Evolutionary conservation across 2,888 invertebrate species (phyloP).

Genomic region (Apodemia duryi): DNA sequence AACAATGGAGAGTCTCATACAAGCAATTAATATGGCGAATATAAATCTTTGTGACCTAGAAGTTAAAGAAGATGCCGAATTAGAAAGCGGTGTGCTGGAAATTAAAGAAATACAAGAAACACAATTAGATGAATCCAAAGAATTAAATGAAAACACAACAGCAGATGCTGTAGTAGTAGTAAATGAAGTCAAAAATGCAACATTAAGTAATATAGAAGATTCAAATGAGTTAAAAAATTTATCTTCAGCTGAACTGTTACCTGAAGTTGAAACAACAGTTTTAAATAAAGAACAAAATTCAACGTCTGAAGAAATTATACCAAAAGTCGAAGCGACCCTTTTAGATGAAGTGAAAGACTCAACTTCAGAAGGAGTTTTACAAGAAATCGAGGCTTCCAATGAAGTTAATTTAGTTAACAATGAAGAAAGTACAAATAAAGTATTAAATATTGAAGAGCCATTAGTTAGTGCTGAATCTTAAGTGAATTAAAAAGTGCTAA

Average conservation of each 20-base stretch:
- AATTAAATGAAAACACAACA: neutral
- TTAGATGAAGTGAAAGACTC: constrained; percentile 7
- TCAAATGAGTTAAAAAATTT: constrained; percentile 7
- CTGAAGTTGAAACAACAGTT: constrained; percentile 27
- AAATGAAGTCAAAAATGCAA: neutral
- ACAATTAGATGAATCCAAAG: constrained; percentile 5
- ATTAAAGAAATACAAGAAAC: constrained; percentile 27
- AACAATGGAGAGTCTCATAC: constrained; percentile 54
- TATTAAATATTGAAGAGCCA: constrained; percentile 16
- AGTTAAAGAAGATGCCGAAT: constrained; percentile 41
- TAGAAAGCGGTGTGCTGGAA: constrained; percentile 29
- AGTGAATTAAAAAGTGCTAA: constrained; percentile 4
- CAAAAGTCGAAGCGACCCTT: constrained; percentile 27
- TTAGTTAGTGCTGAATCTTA: constrained; percentile 17
- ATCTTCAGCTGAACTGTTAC: neutral
- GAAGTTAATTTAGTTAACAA: constrained; percentile 27
- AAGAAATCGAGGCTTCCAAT: constrained; percentile 31
- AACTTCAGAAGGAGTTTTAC: neutral
- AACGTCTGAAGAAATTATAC: neutral
- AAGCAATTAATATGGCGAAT: constrained; percentile 58
- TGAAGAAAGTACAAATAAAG: constrained; percentile 17
- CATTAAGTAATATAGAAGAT: neutral
- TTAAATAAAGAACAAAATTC: constrained; percentile 14
- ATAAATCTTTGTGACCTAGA: constrained; percentile 54
- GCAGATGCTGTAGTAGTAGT: neutral